Evolutionary conservation across 2,797 vertebrate species (phyloP).

Genomic region (Sarcophilus harrisii): DNA sequence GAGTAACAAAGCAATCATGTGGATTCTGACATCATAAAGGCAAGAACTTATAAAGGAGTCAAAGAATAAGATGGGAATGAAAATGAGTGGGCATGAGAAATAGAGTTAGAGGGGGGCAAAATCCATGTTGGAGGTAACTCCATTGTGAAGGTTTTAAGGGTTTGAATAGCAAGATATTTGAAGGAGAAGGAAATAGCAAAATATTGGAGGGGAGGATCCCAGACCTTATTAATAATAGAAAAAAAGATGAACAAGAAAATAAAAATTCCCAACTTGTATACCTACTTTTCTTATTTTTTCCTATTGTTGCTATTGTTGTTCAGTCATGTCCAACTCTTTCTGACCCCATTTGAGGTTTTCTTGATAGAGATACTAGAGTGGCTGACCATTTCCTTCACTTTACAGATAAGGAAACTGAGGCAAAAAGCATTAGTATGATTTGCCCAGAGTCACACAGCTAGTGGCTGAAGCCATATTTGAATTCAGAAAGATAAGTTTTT

Average conservation of each 20-base stretch:
- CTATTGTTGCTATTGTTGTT: not conserved
- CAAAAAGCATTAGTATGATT: not conserved
- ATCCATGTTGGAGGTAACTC: not conserved
- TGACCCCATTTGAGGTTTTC: not conserved
- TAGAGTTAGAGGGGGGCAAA: not conserved
- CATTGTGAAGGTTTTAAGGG: not conserved
- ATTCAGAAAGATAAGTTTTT: not conserved
- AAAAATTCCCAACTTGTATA: not conserved
- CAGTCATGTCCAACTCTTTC: not conserved
- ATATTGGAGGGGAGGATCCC: not conserved
- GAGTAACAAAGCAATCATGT: not conserved
- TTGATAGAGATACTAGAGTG: not conserved
- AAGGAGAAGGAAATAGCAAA: not conserved
- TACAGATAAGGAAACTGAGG: not conserved
- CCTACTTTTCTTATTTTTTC: not conserved
- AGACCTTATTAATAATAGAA: not conserved
- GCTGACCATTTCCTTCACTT: not conserved
- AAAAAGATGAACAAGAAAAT: not conserved
- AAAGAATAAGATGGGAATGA: not conserved
- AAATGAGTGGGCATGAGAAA: not conserved
- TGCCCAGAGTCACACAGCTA: not conserved
- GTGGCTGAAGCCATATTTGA: not conserved
- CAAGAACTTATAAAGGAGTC: not conserved
- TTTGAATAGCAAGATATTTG: not conserved
- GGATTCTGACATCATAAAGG: not conserved